These are phyloP conservation scores for Lithobates sylvaticus DNA, from an alignment of 2,797 vertebrate genomes.

Conservation along the genomic window DNA sequence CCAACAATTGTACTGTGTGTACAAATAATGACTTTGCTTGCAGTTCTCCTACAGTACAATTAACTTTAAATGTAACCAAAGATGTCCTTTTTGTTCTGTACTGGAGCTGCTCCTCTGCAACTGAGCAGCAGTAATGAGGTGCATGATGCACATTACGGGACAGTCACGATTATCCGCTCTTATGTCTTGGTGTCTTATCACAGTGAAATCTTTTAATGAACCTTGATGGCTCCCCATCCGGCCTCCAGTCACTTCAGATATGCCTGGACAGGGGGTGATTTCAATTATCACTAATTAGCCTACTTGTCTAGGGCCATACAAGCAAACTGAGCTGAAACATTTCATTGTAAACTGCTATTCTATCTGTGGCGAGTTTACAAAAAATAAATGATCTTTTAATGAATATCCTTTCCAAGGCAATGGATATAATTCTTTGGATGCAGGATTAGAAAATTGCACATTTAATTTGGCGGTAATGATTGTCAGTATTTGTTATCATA, in stretches of 20 bases:
- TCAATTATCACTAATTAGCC: slow-evolving; percentile 34
- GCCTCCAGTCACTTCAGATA: slow-evolving; percentile 5
- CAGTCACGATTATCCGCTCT: not conserved
- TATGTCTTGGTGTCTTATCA: slow-evolving; percentile 17
- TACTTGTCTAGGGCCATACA: not conserved
- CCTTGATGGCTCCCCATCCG: slow-evolving; percentile 21
- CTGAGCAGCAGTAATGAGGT: slow-evolving; percentile 7
- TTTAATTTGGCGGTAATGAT: slow-evolving; percentile 4
- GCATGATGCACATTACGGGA: not conserved
- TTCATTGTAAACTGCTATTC: not conserved
- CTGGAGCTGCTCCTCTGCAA: not conserved
- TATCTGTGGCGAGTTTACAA: not conserved
- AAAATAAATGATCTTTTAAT: not conserved
- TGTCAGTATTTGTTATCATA: not conserved
- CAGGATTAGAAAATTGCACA: not conserved
- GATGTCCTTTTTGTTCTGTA: not conserved
- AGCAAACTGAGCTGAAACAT: not conserved
- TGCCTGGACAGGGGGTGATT: not conserved
- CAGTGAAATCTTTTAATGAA: slow-evolving; percentile 28
- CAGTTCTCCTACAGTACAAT: too few species aligned
- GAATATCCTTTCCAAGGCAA: not conserved
- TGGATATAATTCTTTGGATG: not conserved
- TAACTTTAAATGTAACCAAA: too few species aligned
- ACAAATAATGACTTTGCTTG: too few species aligned
- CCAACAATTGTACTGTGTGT: too few species aligned